Evolutionary conservation across 2,113 vertebrate genomes (phyloP).

Genomic region (human): DNA sequence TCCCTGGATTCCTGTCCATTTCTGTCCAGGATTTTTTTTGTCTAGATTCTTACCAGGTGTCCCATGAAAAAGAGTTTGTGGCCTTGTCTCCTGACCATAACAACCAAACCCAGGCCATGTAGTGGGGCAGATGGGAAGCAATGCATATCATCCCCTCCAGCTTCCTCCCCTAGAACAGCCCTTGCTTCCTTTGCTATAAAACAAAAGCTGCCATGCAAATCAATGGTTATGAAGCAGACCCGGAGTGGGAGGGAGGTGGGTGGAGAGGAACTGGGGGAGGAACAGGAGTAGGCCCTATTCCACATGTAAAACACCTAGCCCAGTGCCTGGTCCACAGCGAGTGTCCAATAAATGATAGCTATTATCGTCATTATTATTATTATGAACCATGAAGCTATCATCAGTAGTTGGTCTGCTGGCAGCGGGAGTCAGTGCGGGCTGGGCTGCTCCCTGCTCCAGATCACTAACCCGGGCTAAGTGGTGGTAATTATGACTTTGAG

Average conservation of each 20-base stretch:
- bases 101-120: background rate
- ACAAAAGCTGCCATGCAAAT: conserved; percentile 16
- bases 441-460: conserved; percentile 71
- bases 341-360: conserved; percentile 74
- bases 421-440: conserved; percentile 54
- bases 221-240: background rate
- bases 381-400: conserved; percentile 41
- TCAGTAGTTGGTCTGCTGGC: conserved; percentile 58
- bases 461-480: conserved; percentile 74
- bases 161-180: background rate
- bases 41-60: background rate
- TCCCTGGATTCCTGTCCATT: background rate
- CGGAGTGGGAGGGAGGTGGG: background rate
- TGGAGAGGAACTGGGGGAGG: background rate
- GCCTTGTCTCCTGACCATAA: background rate
- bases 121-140: background rate
- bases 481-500: conserved; percentile 65
- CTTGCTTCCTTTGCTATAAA: background rate
- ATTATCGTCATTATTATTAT: conserved; percentile 68
- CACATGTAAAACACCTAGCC: conserved; percentile 64
- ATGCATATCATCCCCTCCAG: background rate
- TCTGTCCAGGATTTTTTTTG: background rate
- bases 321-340: conserved; percentile 61
- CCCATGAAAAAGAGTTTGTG: background rate
- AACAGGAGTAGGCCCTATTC: background rate